Evolutionary conservation across 2,797 vertebrate species (phyloP).

Genomic region (Pyrrhura leucotis): DNA sequence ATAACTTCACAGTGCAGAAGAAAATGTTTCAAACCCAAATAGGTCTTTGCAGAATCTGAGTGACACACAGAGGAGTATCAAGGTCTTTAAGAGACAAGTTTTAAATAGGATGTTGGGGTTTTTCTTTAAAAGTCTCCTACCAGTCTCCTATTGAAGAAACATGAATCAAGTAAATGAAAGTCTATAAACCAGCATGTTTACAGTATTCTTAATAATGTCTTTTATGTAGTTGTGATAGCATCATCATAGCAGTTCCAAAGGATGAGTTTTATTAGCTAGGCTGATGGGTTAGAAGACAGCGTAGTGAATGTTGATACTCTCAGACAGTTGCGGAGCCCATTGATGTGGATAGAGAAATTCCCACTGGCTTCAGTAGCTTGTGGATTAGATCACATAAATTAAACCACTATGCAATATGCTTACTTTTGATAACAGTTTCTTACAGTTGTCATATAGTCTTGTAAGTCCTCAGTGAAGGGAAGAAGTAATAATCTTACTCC

Average conservation of each 20-base stretch:
- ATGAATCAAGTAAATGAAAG: background rate
- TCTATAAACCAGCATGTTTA: background rate
- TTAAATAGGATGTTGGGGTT: background rate
- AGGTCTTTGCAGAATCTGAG: background rate
- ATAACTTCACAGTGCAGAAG: background rate
- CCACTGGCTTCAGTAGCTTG: background rate
- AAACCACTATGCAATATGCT: background rate
- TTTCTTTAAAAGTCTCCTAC: background rate
- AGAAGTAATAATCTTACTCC: background rate
- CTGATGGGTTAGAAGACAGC: background rate
- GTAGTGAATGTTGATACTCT: accelerated
- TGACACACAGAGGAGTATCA: background rate
- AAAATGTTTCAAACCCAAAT: background rate
- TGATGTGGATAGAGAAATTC: background rate
- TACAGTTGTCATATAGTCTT: background rate
- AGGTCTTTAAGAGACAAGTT: background rate
- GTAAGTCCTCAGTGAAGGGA: background rate
- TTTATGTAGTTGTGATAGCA: background rate
- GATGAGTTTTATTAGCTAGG: background rate
- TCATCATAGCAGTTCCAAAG: background rate
- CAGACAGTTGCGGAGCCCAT: background rate
- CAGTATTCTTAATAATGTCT: background rate
- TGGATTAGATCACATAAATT: background rate
- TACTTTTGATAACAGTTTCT: background rate
- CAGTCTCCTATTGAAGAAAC: background rate